Base-by-base conservation (phyloP, 2,888 invertebrate species). In the Cryptocephalus primarius region DNA sequence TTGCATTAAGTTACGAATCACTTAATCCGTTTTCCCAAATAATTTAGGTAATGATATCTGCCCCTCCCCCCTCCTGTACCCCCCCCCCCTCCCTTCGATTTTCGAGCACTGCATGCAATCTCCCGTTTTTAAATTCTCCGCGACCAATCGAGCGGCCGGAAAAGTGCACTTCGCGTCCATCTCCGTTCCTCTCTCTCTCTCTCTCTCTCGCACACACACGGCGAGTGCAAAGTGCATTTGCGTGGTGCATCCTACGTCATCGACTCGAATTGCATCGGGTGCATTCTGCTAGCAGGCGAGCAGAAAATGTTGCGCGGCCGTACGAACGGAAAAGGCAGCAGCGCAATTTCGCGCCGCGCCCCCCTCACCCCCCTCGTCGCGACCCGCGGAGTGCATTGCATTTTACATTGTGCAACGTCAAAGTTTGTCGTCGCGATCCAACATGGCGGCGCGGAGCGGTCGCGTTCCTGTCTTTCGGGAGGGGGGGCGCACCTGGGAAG, bases 281-380 rank as follows among this genome's bases (percentile, higher is more conserved):
- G 64, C 63, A 63, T 60, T 54, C 55, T 49, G 51, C 50, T 62
- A 64, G 48, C 62, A 64, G 64, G 63, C 61, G 56, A 57, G 52
- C 61, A 64, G 63, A 57, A 63, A 55, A 57, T 54, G 54, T 52
- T 53, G 41, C 49, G 51, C 48, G 22, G 45, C 49, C 56, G 56
- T 55, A 53, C 60, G 54, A 53, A 60, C 60, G 59, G 60, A 60
- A 42, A 33, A 42, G 12, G 33, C 12, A 40, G 44, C 46, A 42
- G 22, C 45, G 39, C 33, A 47, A 32, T 45, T 45, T 13, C 33
- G 39, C 34, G 39, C 41, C 32, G 33, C 44, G 40, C 44, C 32
- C 43, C 32, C 43, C 43, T 40, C 46, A 40, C 48, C 45, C 32
- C 43, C 40, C 31, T 31, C 33, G 40, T 39, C 10, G 9, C 8